Base-by-base conservation (phyloP, 2,888 invertebrate species). In the Sarcophaga carnaria region DNA sequence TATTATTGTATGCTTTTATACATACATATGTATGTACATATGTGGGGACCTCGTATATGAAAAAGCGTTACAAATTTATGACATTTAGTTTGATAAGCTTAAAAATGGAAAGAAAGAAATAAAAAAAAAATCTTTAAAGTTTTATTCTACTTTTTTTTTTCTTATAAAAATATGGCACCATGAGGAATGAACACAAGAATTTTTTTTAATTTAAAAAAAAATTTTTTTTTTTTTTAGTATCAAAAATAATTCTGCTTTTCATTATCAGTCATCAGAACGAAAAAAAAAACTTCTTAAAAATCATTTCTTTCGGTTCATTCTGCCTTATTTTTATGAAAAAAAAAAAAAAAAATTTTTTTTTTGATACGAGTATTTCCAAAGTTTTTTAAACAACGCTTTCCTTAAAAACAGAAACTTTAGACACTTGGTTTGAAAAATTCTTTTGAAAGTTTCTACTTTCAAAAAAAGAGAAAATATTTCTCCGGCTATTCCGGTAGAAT, bases 51-150 rank as follows among this genome's bases (percentile, higher is more conserved):
- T 14, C 54, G 12, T 54, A 62, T 62, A 62, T 62, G 62, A 62
- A 62, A 62, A 62, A 62, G 62, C 62, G 62, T 62, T 62, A 62
- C 62, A 62, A 62, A 62, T 62, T 62, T 62, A 62, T 62, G 62
- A 62, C 62, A 62, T 62, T 62, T 6, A 62, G 10, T 62, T 62
- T 20, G 20, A 20, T 62, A 62, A 62, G 62, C 62, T 62, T 62
- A 11, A 62, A 22, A 62, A 62, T 62, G 20, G 22, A 62, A 62
- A 59, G 20, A 62, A 74, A 69, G 49, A 45, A 67, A 1, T 0
- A 20, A n/a, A 22, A 49, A 49, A 47, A 20, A 69, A 69, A 54
- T 49, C 17, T 14, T 25, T 25, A 54, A 49, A 59, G 12, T 59
- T 72, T n/a, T 60, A 72, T 37, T 14, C 17, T 6, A 54, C 0